Base-by-base conservation (phyloP, 2,888 invertebrate species). In the Lissonota sp. region DNA sequence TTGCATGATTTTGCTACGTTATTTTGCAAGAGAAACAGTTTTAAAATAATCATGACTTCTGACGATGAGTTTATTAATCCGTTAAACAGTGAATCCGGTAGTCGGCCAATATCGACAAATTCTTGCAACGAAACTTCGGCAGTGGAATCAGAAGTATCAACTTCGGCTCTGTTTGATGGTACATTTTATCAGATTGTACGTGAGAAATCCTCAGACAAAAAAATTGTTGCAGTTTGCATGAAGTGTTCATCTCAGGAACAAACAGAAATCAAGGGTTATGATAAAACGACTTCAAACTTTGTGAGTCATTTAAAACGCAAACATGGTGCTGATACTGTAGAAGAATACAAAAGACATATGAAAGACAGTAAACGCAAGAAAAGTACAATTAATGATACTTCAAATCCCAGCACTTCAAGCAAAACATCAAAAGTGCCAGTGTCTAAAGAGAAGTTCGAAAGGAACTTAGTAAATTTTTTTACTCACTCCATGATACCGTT, bases 21-120 rank as follows among this genome's bases (percentile, higher is more conserved):
- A n/a, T n/a, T n/a, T n/a, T n/a, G n/a, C n/a, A n/a, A n/a, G n/a
- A n/a, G n/a, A n/a, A n/a, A n/a, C n/a, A n/a, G n/a, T n/a, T n/a
- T n/a, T n/a, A n/a, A 49, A 49, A 49, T 12, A 49, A 49, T n/a
- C 49, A n/a, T 49, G 49, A 49, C 7, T 49, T 49, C 49, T 49
- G 49, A 49, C 12, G 49, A 49, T 7, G 49, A n/a, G n/a, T 49
- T 49, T 49, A 49, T 49, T 4, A 5, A 49, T 12, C 8, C n/a
- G 10, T n/a, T n/a, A n/a, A 49, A 12, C 12, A 49, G 10, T 49
- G 49, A 1, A 12, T 49, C 49, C 10, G 5, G 12, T 8, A 7
- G 12, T 49, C 10, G n/a, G 49, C 12, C 49, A 10, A 12, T 49
- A 1, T 49, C 49, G n/a, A n/a, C 8, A 49, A 8, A 7, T 49